Percentiles rank a stretch among this genome's conserved stretches.
Conservation (phyloP, 2,113 vertebrate genomes). For the Epinephelus cyanopodus region DNA sequence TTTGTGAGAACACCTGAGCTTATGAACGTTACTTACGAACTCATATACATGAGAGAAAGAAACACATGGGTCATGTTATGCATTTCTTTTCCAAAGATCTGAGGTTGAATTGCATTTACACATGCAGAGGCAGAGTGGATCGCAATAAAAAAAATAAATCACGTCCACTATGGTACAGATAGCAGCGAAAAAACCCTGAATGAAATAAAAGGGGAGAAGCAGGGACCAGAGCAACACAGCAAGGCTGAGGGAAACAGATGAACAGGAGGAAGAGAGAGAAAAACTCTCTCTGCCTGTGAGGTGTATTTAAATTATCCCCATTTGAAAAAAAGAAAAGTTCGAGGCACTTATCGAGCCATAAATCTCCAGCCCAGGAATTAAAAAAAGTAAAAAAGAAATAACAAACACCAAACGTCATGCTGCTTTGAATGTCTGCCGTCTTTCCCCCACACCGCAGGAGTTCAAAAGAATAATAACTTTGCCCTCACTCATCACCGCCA, state of each 20-base stretch:
- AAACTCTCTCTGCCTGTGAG: slow-evolving; percentile 59
- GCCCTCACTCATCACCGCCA: slow-evolving; percentile 85
- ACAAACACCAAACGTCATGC: slow-evolving; percentile 86
- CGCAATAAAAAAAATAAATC: slow-evolving; percentile 39
- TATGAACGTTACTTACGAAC: slow-evolving; percentile 38
- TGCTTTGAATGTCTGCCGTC: slow-evolving; percentile 85
- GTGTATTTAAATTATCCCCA: slow-evolving; percentile 76
- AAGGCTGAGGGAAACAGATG: slow-evolving; percentile 23
- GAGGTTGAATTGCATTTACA: slow-evolving; percentile 58
- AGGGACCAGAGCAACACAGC: slow-evolving; percentile 21
- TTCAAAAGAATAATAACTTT: slow-evolving; percentile 88
- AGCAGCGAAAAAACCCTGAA: slow-evolving; percentile 31
- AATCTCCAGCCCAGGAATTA: slow-evolving; percentile 82
- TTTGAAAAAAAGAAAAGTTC: slow-evolving; percentile 69
- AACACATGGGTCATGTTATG: slow-evolving; percentile 4
- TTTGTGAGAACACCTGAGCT: slow-evolving; percentile 3
- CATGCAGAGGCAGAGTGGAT: slow-evolving; percentile 37
- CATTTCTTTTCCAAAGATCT: slow-evolving; percentile 21
- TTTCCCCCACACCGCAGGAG: slow-evolving; percentile 85
- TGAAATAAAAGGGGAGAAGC: slow-evolving; percentile 29
- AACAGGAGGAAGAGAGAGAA: slow-evolving; percentile 27
- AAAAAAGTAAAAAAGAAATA: slow-evolving; percentile 84
- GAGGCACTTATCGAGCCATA: slow-evolving; percentile 80
- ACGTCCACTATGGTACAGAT: slow-evolving; percentile 13
- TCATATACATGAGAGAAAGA: slow-evolving; percentile 26